Evolutionary conservation across 1,140 invertebrate genomes (phyloP), one percentile per base, ranked within the genome.

Genomic region (Dendroctonus valens): DNA sequence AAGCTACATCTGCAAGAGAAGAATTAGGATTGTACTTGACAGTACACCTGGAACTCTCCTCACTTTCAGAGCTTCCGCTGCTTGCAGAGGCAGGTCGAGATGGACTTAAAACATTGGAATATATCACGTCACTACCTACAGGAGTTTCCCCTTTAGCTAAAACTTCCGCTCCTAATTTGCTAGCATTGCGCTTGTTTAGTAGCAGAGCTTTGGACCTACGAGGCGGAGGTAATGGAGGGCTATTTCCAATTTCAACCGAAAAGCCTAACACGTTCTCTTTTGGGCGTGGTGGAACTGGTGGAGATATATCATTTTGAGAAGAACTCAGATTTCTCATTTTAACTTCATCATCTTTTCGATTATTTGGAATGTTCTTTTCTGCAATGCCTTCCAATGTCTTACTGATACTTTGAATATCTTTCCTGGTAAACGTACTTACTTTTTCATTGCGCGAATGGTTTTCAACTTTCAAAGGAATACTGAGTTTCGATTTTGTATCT

Each of bases 11-110:
- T 8, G 66, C 68, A 41, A 78, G 70, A 6, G 78, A 80, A 5
- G 76, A 76, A 46, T 74, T 75, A 5, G 80, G 77, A 62, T 82
- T 76, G 55, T 81, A 81, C 64, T 81, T 82, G 41, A 82, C 82
- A 0, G 84, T 87, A 69, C 80, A 84, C 49, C 82, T 74, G 4
- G 83, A 81, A 8, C 81, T 82, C 11, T 81, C 81, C 59, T 79
- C 80, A 0, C 82, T 82, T 15, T 81, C 84, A 54, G 76, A 75
- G 54, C 80, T 80, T 61, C 78, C 79, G 5, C 72, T 69, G 15
- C 79, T 80, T 48, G 78, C 76, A 55, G 81, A 76, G 11, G 69
- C 61, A 8, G 63, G 61, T 26, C 67, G 63, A 14, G 67, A 58
- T 12, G 71, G 73, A 41, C 58, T 74, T 42, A 74, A 40, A 8